Evolutionary conservation across 1,140 invertebrate species (phyloP).

Genomic region (Temnothorax nylanderi): DNA sequence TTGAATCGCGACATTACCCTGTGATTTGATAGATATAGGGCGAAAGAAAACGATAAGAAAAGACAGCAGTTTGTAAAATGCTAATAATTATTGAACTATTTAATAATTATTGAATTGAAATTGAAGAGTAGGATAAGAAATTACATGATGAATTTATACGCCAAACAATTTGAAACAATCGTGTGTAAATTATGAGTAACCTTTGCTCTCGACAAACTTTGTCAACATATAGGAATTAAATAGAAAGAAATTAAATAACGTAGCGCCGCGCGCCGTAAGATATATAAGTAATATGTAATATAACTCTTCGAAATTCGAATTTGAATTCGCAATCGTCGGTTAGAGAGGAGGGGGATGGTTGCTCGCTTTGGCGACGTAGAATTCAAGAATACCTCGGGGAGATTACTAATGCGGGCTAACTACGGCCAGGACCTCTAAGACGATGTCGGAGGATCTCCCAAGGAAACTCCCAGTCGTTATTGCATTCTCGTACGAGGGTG

Average conservation of each 20-base stretch:
- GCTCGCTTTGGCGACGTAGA: constrained; percentile 68
- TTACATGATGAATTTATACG: neutral
- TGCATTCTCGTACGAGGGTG: constrained; percentile 76
- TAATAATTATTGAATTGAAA: neutral
- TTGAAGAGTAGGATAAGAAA: neutral
- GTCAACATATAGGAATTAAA: neutral
- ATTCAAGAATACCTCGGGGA: constrained; percentile 77
- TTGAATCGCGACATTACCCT: neutral
- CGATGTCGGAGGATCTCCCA: constrained; percentile 58
- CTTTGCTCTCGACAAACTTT: neutral
- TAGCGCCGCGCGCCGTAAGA: neutral
- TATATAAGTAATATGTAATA: neutral
- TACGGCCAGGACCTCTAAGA: constrained; percentile 71
- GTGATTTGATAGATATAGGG: neutral
- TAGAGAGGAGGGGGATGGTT: neutral
- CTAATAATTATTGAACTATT: neutral
- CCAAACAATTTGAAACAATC: neutral
- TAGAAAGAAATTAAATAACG: neutral
- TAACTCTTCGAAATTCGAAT: constrained; percentile 53
- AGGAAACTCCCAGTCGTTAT: constrained; percentile 77
- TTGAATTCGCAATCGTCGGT: constrained; percentile 65
- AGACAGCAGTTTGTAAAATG: neutral
- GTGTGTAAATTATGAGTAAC: neutral
- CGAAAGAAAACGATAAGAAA: neutral
- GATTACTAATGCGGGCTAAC: constrained; percentile 83